Percentiles rank a stretch among this genome's conserved stretches.
These are phyloP conservation scores for Acrocyrtus sp. DNA, from an alignment of 2,888 invertebrate species.

Conservation along the genomic window DNA sequence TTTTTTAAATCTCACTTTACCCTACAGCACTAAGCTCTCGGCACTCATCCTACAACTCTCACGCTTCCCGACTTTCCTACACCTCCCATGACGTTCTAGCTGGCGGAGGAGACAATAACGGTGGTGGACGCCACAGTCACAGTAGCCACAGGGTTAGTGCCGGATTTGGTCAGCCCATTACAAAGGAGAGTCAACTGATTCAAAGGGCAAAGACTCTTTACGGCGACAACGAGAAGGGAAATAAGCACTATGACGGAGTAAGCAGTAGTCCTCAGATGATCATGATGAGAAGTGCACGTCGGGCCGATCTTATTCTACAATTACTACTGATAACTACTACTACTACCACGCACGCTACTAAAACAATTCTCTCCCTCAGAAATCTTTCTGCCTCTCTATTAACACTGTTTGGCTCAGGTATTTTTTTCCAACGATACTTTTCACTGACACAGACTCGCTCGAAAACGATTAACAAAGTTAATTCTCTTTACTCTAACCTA, in stretches of 20 bases:
- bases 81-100: constrained; percentile 89
- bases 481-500: too few relatives aligned
- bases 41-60: constrained; percentile 95
- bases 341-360: constrained; percentile 32
- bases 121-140: constrained; percentile 71
- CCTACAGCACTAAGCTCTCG: constrained; percentile 72
- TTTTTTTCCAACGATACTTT: too few relatives aligned
- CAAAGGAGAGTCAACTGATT: constrained; percentile 86
- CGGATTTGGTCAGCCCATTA: constrained; percentile 73
- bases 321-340: too few relatives aligned
- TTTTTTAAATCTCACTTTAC: too few relatives aligned
- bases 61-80: constrained; percentile 91
- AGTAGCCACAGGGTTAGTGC: too few relatives aligned
- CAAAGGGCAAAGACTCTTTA: constrained; percentile 65
- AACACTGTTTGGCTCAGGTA: constrained; percentile 25
- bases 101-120: constrained; percentile 69
- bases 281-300: constrained; percentile 43
- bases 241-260: constrained; percentile 20
- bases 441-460: too few relatives aligned
- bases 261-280: constrained; percentile 35
- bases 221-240: constrained; percentile 34
- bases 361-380: constrained; percentile 26
- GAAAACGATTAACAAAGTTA: too few relatives aligned
- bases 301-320: constrained; percentile 16
- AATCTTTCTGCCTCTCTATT: constrained; percentile 23